Evolutionary conservation across 2,113 vertebrate species (phyloP), one percentile per base, ranked within the genome.

Genomic region (Echinops telfairi): DNA sequence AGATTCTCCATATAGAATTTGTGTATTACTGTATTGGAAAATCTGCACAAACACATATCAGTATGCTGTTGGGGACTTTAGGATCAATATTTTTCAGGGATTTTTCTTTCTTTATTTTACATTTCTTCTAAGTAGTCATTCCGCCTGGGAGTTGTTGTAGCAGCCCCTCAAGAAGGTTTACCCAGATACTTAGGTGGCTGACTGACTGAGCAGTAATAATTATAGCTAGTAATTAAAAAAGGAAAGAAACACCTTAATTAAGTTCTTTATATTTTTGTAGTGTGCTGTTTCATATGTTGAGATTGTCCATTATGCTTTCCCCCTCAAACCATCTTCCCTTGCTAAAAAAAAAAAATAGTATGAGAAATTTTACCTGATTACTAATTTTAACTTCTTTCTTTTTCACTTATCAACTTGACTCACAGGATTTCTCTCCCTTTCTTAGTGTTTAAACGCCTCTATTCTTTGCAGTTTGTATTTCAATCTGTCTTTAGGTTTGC

Each of bases 51-150:
- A 94, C 83, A 93, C 68, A 71, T 71, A 92, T n/a, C 31, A 6
- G 8, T 86, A 83, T 93, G 33, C 31, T 88, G 68, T 85, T n/a
- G 40, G 89, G 16, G 5, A 92, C 38, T 85, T 96, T 17, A 83
- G 29, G 20, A 58, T 95, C 70, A 89, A n/a, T 94, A 71, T 66
- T 84, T 94, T 73, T 47, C 36, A 92, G 86, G 4, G 4, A 89
- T 60, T 86, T 95, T 90, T 75, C 23, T 89, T 29, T 57, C 27
- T 82, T 47, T 92, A 80, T 80, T 88, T 80, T 92, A 22, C 78
- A 6, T 81, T 95, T 88, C 29, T 60, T 89, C 84, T 88, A 40
- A 89, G 43, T 91, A 86, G 25, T 89, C 40, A 86, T 79, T 94
- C 92, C 47, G 78, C 33, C 79, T 91, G 76, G 66, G 8, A 81